Evolutionary conservation across 2,888 invertebrate genomes (phyloP).

Genomic region (Crossocerus cetratus): DNA sequence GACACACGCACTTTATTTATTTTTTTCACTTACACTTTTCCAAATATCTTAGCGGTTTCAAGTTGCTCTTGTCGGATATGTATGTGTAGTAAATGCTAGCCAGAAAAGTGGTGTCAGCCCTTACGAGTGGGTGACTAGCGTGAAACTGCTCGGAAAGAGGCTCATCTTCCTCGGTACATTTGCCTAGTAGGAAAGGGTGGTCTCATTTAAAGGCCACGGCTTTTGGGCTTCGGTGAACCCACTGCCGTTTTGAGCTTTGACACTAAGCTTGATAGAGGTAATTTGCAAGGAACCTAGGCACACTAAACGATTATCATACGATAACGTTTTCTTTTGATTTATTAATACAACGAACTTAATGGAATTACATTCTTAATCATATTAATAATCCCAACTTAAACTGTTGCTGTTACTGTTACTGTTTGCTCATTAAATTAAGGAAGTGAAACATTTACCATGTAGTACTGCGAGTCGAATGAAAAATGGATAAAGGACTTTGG

Average conservation of each 20-base stretch:
- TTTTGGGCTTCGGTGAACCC: neutral
- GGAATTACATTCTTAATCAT: too few relatives aligned
- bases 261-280: neutral
- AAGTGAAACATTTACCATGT: neutral
- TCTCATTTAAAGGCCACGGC: constrained; percentile 29
- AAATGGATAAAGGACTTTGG: neutral
- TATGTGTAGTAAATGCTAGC: neutral
- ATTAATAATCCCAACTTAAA: too few relatives aligned
- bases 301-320: neutral
- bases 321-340: neutral
- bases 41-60: too few relatives aligned
- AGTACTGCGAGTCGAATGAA: neutral
- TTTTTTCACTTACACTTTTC: too few relatives aligned
- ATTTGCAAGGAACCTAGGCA: too few relatives aligned
- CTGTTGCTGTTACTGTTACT: too few relatives aligned
- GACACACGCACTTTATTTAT: too few relatives aligned
- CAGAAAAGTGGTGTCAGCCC: constrained; percentile 20
- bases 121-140: constrained; percentile 18
- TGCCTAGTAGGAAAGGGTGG: constrained; percentile 25
- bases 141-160: constrained; percentile 42
- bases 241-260: neutral
- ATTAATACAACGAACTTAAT: neutral
- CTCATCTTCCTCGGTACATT: constrained; percentile 36
- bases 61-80: neutral
- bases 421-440: neutral